phyloP scores from a whole-genome alignment of 2,888 invertebrate species.

The Conops quadrifasciatus region DNA sequence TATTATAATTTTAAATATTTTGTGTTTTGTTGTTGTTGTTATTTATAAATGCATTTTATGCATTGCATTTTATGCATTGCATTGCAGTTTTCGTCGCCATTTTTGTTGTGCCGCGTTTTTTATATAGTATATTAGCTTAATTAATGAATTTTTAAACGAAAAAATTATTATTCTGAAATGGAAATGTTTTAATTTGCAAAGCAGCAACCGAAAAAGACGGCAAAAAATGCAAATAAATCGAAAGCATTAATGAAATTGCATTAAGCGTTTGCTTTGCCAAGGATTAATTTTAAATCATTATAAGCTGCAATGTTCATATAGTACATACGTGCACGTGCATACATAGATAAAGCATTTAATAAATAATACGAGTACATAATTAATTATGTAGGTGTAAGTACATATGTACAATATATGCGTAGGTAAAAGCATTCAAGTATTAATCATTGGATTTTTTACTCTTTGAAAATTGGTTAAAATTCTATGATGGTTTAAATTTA shows the following conservation, averaged over 20 bases:
- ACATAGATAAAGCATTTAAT: no score
- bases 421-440: no score
- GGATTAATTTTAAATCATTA: neutral
- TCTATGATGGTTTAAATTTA: no score
- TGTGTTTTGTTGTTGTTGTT: slow-evolving; percentile 19
- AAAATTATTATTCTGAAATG: slow-evolving; percentile 38
- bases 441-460: no score
- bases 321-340: neutral
- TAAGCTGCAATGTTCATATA: neutral
- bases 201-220: no score
- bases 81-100: neutral
- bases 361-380: no score
- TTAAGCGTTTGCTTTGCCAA: slow-evolving; percentile 40
- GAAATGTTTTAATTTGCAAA: no score
- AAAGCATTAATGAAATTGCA: slow-evolving; percentile 54
- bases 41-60: slow-evolving; percentile 2
- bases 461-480: no score
- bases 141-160: slow-evolving; percentile 44
- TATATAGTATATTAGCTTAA: slow-evolving; percentile 24
- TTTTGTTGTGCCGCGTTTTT: slow-evolving; percentile 10
- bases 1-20: neutral
- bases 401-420: no score
- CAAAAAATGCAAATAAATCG: slow-evolving; percentile 47
- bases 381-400: no score
- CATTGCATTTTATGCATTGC: neutral